phyloP scores from a whole-genome alignment of 1,140 invertebrate species.

The Metopolophium dirhodum region DNA sequence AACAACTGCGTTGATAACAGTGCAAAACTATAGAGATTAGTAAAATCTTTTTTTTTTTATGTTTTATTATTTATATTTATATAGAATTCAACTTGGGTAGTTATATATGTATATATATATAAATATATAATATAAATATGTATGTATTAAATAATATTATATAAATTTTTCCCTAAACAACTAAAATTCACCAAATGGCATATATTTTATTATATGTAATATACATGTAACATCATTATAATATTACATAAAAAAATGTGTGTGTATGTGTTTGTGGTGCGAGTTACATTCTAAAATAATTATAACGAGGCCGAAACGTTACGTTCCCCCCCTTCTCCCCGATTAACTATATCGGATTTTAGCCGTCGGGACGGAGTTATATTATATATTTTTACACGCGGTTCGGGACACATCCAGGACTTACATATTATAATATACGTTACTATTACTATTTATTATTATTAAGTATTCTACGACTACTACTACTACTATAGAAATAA shows the following conservation, averaged over 20 bases:
- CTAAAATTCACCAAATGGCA: not conserved
- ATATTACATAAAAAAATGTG: not conserved
- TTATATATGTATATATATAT: not conserved
- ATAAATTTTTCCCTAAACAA: not conserved
- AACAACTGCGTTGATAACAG: slow-evolving; percentile 39
- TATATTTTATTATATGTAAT: not conserved
- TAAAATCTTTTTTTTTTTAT: not conserved
- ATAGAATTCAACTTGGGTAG: not conserved
- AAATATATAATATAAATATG: slow-evolving; percentile 3
- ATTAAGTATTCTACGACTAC: not conserved
- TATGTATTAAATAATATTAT: slow-evolving; percentile 14
- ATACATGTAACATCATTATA: not conserved
- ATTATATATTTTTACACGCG: not conserved
- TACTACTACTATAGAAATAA: not conserved
- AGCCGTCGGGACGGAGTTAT: not conserved
- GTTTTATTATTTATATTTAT: slow-evolving; percentile 5
- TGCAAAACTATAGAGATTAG: slow-evolving; percentile 25
- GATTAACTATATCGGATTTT: not conserved
- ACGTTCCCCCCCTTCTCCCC: not conserved
- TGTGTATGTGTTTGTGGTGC: not conserved
- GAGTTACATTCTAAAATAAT: not conserved
- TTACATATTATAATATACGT: not conserved
- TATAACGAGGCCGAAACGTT: slow-evolving; percentile 32
- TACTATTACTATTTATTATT: slow-evolving; percentile 3
- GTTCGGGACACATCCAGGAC: not conserved